Conservation (phyloP, 2,888 invertebrate species). For the Resseliella maxima region DNA sequence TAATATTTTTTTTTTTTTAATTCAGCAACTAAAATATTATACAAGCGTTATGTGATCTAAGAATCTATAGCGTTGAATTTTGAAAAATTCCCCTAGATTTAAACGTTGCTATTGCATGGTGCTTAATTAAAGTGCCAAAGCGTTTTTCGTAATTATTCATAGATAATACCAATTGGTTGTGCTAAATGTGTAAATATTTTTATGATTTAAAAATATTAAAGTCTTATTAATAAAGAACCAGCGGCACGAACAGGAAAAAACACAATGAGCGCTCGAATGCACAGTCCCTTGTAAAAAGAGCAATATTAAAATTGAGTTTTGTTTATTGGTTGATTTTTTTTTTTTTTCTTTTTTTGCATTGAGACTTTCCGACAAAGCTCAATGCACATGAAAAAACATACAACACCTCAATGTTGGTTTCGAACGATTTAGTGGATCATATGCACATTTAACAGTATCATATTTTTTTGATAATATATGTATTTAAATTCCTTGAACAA, state of each 20-base stretch:
- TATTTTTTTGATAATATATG: neutral
- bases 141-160: slow-evolving; percentile 16
- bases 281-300: neutral
- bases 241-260: too few relatives aligned
- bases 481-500: too few relatives aligned
- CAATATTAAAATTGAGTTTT: neutral
- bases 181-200: neutral
- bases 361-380: neutral
- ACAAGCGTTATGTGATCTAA: too few relatives aligned
- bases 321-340: neutral
- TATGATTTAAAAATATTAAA: slow-evolving; percentile 24
- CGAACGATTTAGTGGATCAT: neutral
- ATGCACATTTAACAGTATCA: neutral
- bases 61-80: too few relatives aligned
- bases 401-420: slow-evolving; percentile 7
- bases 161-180: neutral
- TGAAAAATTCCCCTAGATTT: too few relatives aligned
- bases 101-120: neutral
- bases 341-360: neutral
- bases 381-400: too few relatives aligned
- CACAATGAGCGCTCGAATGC: neutral
- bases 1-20: too few relatives aligned
- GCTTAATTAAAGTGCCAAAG: neutral
- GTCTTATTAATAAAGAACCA: slow-evolving; percentile 2
- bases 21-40: too few relatives aligned